Base-by-base conservation (phyloP, 2,797 vertebrate genomes). In the Sardinella longiceps region DNA sequence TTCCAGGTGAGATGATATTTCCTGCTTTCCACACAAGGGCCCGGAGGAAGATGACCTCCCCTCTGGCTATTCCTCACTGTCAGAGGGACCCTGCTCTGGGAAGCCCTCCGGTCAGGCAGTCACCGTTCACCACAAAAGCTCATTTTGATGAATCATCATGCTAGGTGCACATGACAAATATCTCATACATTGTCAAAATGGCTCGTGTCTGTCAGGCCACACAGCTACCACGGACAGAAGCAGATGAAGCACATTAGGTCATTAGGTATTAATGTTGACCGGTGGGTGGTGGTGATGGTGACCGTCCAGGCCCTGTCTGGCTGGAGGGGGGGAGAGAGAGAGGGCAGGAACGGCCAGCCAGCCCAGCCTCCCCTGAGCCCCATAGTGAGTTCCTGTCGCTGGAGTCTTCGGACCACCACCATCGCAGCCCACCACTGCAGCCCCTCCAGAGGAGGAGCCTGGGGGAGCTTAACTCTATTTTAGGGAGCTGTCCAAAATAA, bases 401-500 rank as follows among this genome's bases (percentile, higher is more conserved):
- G 28, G 85, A 80, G 86, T 83, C 82, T 50, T 74, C 58, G 82
- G 87, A 87, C 85, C 86, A 86, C 66, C 81, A 82, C 86, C 81
- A 82, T 77, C 70, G 84, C 82, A 86, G 89, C 85, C 82, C 82
- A 84, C 51, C 66, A 81, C 88, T 80, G 84, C 80, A 66, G 80
- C 86, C 43, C 70, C 70, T 77, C 70, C 37, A 23, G 3, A 85
- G 81, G 56, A 50, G 83, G 81, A 89, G 85, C 60, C 81, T 82
- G 50, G 80, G 15, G 86, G 63, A 88, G 48, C 25, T 74, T 28
- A 48, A 80, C 87, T 90, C 92, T 91, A 91, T 94, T 94, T 93
- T 93, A 90, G 90, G 70, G 92, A 91, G 86, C 90, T 86, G 88
- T 91, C 86, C 89, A 89, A 92, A 94, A 91, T 93, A 87, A 91